Base-by-base conservation (phyloP, 2,797 vertebrate species). In the Anabas testudineus region DNA sequence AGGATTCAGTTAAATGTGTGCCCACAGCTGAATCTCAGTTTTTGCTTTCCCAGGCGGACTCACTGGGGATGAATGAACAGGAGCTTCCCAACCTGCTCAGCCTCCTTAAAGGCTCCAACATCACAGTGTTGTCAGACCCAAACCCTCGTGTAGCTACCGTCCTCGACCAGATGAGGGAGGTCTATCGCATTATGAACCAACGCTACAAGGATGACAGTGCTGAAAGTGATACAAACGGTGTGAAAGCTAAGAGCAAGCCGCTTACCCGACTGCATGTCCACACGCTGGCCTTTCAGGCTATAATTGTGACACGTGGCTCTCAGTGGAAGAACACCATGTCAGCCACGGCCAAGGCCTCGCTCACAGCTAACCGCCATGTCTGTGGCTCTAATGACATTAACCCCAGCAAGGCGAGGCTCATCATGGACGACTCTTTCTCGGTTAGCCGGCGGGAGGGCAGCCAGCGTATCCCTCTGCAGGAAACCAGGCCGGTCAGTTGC, bases 291-390 rank as follows among this genome's bases (percentile, higher is more conserved):
- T 96, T 96, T 69, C 95, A 96, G 89, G 95, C 95, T 71, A 95
- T 96, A 84, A 94, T 95, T 1, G 94, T 96, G 53, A 92, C 87
- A 0, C 90, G 18, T 1, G 91, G 89, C 58, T 95, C 95, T 34
- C 88, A 90, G 84, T 96, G 95, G 95, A 96, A 95, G 81, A 95
- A 95, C 91, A 96, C 94, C 42, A 95, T 95, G 95, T 95, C 95
- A 0, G 95, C 95, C 74, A 93, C 92, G 0, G 95, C 95, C 81
- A 96, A 96, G 71, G 95, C 95, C 43, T 96, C 95, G 1, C 94
- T 96, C 55, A 95, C 94, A 0, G 95, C 95, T 14, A 94, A 95
- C 90, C 93, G 95, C 26, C 95, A 96, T 7, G 95, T 95, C 49
- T 96, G 95, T n/a, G 95, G 95, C 69, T 96, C 95, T 0, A 55